Evolutionary conservation across 92 coral and sea anemone genomes (phyloP).

Genomic region (Heteractis magnifica): DNA sequence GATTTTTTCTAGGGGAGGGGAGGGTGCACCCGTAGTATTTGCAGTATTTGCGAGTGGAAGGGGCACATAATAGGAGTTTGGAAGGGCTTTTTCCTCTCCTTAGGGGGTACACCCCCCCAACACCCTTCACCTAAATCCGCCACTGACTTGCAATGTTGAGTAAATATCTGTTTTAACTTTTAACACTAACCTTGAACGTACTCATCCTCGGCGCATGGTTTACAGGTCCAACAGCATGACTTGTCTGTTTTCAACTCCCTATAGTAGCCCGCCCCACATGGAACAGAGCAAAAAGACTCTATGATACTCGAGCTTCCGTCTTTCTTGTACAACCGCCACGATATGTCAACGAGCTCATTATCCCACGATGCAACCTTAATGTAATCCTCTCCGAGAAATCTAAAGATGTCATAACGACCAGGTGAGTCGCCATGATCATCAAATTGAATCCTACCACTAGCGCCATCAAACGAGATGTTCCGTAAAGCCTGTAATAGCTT

Average conservation of each 20-base stretch:
- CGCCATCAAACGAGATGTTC: constrained; percentile 61
- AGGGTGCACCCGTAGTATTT: too few relatives aligned
- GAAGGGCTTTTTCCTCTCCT: too few relatives aligned
- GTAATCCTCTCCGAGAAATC: constrained; percentile 49
- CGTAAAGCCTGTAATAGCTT: constrained; percentile 48
- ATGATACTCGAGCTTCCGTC: neutral
- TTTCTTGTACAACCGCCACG: constrained; percentile 5
- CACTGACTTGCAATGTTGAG: too few relatives aligned
- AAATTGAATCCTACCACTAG: constrained; percentile 65
- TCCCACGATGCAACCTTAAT: constrained; percentile 67
- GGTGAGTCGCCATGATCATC: constrained; percentile 76
- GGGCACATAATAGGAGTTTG: too few relatives aligned
- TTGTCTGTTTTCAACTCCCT: constrained; percentile 44
- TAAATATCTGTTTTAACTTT: neutral
- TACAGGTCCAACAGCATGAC: constrained; percentile 85
- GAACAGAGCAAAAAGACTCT: constrained; percentile 64
- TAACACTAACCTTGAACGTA: constrained; percentile 63
- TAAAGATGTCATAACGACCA: constrained; percentile 83
- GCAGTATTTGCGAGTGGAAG: too few relatives aligned
- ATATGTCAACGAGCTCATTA: constrained; percentile 38
- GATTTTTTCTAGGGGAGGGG: too few relatives aligned
- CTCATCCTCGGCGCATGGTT: constrained; percentile 55
- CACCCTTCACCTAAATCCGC: too few relatives aligned
- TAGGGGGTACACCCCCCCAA: too few relatives aligned
- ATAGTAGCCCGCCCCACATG: constrained; percentile 60